Conservation (phyloP, 2,113 vertebrate genomes). For the Ptyas mucosa region DNA sequence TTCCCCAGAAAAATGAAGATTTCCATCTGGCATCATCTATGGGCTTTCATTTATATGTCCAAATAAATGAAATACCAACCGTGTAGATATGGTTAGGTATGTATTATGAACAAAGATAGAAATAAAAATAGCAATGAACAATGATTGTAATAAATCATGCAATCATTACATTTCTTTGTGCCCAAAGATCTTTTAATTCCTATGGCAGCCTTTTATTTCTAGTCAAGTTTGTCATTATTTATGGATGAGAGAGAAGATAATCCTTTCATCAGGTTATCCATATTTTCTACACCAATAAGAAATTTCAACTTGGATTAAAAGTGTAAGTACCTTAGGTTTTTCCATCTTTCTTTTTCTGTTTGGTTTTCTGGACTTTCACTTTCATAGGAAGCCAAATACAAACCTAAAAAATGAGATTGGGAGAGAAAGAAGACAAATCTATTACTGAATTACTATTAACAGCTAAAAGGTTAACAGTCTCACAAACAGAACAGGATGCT, state of each 20-base stretch:
- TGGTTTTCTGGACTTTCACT: constrained; percentile 80
- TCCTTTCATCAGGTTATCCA: neutral
- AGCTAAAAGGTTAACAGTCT: neutral
- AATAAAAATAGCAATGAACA: neutral
- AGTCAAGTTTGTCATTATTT: neutral
- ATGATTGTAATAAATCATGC: neutral
- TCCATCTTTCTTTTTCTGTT: constrained; percentile 79
- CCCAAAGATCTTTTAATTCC: neutral
- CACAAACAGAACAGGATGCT: neutral
- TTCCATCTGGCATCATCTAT: neutral
- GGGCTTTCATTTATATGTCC: neutral
- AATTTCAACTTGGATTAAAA: neutral
- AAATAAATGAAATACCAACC: too few species aligned
- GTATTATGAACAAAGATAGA: neutral
- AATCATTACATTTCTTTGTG: neutral
- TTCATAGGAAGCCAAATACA: constrained; percentile 80
- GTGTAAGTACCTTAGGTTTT: constrained; percentile 71
- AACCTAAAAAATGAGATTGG: constrained; percentile 53
- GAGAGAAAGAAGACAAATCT: neutral
- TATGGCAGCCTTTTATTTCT: neutral
- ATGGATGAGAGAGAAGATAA: neutral
- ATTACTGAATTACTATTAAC: constrained; percentile 15
- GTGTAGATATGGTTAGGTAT: neutral
- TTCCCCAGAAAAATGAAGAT: neutral
- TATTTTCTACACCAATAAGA: neutral